phyloP scores from a whole-genome alignment of 2,888 invertebrate species.

The Xanthia togata region DNA sequence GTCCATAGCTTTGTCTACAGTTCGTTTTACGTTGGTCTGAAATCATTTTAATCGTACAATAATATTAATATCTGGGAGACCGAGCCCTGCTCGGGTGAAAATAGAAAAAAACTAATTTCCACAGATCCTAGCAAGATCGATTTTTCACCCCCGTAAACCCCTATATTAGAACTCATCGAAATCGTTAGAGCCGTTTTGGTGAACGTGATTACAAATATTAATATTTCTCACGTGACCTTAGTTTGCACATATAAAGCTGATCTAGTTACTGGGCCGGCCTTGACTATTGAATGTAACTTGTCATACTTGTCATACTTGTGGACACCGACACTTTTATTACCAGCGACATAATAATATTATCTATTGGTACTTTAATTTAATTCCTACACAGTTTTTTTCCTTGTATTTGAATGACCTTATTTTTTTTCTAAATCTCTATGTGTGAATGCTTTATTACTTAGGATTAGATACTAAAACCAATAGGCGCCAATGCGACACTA shows the following conservation, averaged over 20 bases:
- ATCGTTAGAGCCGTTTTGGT: no score
- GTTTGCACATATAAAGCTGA: slow-evolving; percentile 60
- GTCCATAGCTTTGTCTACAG: no score
- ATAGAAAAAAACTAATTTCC: no score
- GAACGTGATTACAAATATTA: background rate
- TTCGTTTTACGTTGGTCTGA: no score
- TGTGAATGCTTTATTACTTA: background rate
- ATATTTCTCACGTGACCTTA: slow-evolving; percentile 43
- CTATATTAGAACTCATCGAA: no score
- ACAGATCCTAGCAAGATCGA: no score
- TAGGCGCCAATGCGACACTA: background rate
- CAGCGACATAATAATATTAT: slow-evolving; percentile 6
- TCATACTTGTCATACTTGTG: slow-evolving; percentile 69
- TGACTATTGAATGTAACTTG: slow-evolving; percentile 80
- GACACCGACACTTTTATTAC: slow-evolving; percentile 53
- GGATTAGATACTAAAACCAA: background rate
- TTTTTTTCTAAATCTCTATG: background rate
- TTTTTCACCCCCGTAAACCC: no score
- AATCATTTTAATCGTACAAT: no score
- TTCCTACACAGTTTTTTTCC: slow-evolving; percentile 14
- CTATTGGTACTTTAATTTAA: background rate
- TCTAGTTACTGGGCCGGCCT: slow-evolving; percentile 80
- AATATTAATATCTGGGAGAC: no score
- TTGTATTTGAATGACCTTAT: background rate
- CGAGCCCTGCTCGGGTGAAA: no score